These are phyloP conservation scores for Salminus brasiliensis DNA, from an alignment of 2,113 vertebrate genomes.

Conservation along the genomic window DNA sequence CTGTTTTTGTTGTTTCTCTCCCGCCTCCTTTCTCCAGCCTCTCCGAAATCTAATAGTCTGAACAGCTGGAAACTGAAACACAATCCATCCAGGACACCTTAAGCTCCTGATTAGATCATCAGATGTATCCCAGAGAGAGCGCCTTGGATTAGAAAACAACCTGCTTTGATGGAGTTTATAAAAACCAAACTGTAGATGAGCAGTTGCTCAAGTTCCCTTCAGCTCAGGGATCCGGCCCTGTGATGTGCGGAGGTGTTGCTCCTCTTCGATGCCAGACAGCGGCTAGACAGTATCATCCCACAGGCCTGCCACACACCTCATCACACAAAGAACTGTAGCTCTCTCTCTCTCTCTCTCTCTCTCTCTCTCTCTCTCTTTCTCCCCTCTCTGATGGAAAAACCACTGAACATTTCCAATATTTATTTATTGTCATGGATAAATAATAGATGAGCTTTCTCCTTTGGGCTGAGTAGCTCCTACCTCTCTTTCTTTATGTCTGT, in stretches of 20 bases:
- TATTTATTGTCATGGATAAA: slow-evolving; percentile 44
- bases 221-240: background rate
- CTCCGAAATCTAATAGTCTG: background rate
- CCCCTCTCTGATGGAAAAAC: slow-evolving; percentile 30
- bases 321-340: background rate
- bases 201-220: background rate
- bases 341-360: no score
- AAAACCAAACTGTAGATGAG: background rate
- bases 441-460: slow-evolving; percentile 38
- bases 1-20: slow-evolving; percentile 6
- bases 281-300: slow-evolving; percentile 8
- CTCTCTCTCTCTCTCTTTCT: no score
- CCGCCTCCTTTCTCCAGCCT: background rate
- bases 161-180: background rate
- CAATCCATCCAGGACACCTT: background rate
- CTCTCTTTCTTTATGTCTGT: background rate
- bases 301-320: background rate
- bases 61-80: background rate
- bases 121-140: background rate
- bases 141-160: background rate
- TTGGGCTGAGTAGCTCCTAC: slow-evolving; percentile 23
- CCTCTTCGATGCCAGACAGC: background rate
- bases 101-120: background rate
- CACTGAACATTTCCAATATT: slow-evolving; percentile 16
- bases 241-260: background rate